phyloP scores from a whole-genome alignment of 2,888 invertebrate genomes.

The Cordilura impudica region DNA sequence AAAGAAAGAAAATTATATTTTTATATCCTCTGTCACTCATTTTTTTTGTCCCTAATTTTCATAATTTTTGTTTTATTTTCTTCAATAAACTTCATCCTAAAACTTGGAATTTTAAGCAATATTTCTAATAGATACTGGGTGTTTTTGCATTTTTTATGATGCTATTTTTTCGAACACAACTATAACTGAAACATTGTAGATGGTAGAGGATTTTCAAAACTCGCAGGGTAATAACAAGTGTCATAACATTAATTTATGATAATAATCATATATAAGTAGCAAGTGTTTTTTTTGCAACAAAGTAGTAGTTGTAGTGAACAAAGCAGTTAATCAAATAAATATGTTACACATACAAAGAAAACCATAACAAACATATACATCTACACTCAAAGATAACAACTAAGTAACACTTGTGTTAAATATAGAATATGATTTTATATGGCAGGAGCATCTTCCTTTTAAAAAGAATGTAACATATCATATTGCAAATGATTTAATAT shows the following conservation, averaged over 20 bases:
- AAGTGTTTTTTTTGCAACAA: conserved; percentile 65
- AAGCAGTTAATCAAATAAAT: conserved; percentile 68
- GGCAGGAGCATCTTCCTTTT: not conserved
- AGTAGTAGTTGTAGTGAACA: conserved; percentile 52
- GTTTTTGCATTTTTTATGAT: not conserved
- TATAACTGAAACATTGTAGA: conserved; percentile 30
- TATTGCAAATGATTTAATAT: conserved; percentile 56
- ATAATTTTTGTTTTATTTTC: no score
- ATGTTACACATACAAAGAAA: conserved; percentile 46
- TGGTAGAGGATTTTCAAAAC: conserved; percentile 15
- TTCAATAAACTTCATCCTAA: no score
- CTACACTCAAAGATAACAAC: conserved; percentile 30
- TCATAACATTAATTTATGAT: conserved; percentile 63
- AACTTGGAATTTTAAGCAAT: no score
- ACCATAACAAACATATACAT: not conserved
- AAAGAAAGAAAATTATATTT: no score
- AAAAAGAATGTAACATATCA: conserved; percentile 5
- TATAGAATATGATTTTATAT: not conserved
- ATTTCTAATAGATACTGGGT: no score
- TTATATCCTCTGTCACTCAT: no score
- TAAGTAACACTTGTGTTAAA: conserved; percentile 58
- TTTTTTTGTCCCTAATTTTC: no score
- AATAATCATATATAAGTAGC: conserved; percentile 63
- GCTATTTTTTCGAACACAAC: conserved; percentile 5
- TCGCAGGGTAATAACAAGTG: conserved; percentile 62